Evolutionary conservation across 2,888 invertebrate species (phyloP), one percentile per base, ranked within the genome.

Genomic region (Cancer borealis): DNA sequence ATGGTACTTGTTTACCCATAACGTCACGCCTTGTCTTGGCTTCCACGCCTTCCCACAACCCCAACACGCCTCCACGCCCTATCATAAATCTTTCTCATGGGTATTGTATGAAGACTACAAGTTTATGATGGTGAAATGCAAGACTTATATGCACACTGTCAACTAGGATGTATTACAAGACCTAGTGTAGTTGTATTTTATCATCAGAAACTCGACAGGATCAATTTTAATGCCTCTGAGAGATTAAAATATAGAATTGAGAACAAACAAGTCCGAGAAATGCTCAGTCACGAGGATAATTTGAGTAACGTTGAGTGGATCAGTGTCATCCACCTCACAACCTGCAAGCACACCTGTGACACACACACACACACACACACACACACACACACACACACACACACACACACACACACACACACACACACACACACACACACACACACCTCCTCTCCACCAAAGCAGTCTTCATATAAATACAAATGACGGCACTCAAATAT

Each of bases 351-450:
- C 66, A 66, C 66, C 66, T 66, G 66, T 66, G 66, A n/a, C 88
- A 39, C 88, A 39, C 88, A 39, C 88, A 39, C 88, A 39, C 88
- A 39, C 88, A 39, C 88, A 39, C 88, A 39, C 88, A 39, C 88
- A 39, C 88, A 39, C 88, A 39, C 88, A 39, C 88, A 39, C 88
- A 39, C 39, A 39, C 88, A 39, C 88, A 39, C 88, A 17, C 39
- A 17, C 39, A 17, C 46, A 17, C 14, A 8, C 88, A 88, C 88
- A 21, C 88, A 21, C 88, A 21, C 88, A 21, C 88, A 3, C 39
- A 21, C 87, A 17, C 87, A 17, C 87, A 14, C 87, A 14, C 87
- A 14, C 87, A 14, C 87, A 14, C 87, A 14, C 30, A 14, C 87
- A 14, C 26, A 14, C 87, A 39, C 30, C 5, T n/a, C 26, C 6